A percentile compares a stretch with the other conserved stretches of the same genome.
Evolutionary conservation across 2,888 invertebrate genomes (phyloP).

Genomic region (Rotaria magnacalcarata): DNA sequence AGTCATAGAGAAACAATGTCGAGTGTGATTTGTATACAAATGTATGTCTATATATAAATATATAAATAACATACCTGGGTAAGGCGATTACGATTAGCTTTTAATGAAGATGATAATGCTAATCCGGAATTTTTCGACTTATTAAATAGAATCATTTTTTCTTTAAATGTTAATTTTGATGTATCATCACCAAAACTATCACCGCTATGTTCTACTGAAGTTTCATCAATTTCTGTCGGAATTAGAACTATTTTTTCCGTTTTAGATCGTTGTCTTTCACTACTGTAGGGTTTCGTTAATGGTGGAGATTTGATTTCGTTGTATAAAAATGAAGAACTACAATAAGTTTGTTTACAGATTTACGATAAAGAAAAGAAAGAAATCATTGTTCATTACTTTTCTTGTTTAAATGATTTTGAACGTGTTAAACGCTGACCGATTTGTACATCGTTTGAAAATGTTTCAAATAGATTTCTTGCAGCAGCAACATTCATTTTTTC

Average conservation of each 20-base stretch:
- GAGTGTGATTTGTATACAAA: no score
- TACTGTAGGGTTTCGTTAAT: not conserved
- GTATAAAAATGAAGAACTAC: not conserved
- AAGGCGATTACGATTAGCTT: not conserved
- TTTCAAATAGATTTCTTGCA: not conserved
- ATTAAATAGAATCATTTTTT: slow-evolving; percentile 19
- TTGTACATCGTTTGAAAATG: not conserved
- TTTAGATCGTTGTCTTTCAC: not conserved
- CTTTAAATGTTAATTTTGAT: slow-evolving; percentile 24
- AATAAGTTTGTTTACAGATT: not conserved
- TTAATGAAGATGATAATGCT: not conserved
- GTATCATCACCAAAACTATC: not conserved
- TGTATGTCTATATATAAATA: no score
- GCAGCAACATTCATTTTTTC: not conserved
- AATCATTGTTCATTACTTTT: not conserved
- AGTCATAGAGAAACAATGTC: not conserved
- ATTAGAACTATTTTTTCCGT: not conserved
- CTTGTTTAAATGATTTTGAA: slow-evolving; percentile 16
- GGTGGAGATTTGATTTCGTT: not conserved
- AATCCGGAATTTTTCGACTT: not conserved
- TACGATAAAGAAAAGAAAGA: no score
- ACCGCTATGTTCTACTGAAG: not conserved
- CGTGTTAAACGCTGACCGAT: not conserved
- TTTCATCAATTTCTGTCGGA: not conserved
- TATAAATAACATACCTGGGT: not conserved